Evolutionary conservation across 2,888 invertebrate species (phyloP).

Genomic region (Thera obeliscata): DNA sequence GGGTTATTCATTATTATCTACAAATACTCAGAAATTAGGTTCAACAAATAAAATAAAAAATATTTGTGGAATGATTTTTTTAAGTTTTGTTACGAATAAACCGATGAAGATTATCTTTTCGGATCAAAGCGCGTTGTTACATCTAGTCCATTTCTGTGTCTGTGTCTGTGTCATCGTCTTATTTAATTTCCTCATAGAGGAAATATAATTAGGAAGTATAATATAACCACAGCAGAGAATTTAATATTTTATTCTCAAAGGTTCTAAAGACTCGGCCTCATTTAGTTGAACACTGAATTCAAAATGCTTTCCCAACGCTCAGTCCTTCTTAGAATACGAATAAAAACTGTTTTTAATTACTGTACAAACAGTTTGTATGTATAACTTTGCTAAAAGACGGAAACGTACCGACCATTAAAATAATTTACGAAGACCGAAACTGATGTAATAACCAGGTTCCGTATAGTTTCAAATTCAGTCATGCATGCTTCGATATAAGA

Average conservation of each 20-base stretch:
- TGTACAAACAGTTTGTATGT: slow-evolving; percentile 45
- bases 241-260: slow-evolving; percentile 5
- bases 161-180: too few relatives aligned
- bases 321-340: slow-evolving; percentile 28
- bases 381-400: slow-evolving; percentile 52
- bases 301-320: slow-evolving; percentile 35
- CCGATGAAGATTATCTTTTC: too few relatives aligned
- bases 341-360: slow-evolving; percentile 51
- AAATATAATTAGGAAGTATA: too few relatives aligned
- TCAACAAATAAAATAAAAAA: too few relatives aligned
- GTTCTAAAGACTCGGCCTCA: slow-evolving; percentile 6
- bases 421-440: slow-evolving; percentile 35
- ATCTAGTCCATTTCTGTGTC: too few relatives aligned
- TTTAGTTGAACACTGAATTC: slow-evolving; percentile 19
- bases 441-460: slow-evolving; percentile 35
- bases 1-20: too few relatives aligned
- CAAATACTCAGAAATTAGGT: too few relatives aligned
- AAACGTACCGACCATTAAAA: slow-evolving; percentile 52
- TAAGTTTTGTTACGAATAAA: too few relatives aligned
- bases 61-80: too few relatives aligned
- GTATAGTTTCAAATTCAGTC: background rate
- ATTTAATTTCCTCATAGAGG: too few relatives aligned
- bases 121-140: too few relatives aligned
- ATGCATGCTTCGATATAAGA: too few relatives aligned
- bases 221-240: background rate